These are phyloP conservation scores for Varroa destructor DNA, from an alignment of 1,140 invertebrate species.

Conservation along the genomic window DNA sequence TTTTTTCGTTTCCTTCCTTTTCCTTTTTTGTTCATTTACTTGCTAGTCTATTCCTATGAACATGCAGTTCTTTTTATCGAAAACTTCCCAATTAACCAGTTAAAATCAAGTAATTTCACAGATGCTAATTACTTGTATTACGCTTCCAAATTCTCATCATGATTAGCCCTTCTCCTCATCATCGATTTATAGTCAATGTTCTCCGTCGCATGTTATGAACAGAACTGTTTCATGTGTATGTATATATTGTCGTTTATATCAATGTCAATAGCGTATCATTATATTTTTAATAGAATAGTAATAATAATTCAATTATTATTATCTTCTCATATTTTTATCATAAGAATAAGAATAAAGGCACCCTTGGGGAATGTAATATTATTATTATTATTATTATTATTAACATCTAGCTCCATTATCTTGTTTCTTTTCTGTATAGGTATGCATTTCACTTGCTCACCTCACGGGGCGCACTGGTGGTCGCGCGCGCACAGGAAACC, in stretches of 20 bases:
- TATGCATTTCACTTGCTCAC: no score
- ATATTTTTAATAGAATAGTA: slow-evolving; percentile 11
- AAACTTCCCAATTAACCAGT: no score
- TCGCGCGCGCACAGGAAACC: no score
- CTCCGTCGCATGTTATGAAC: no score
- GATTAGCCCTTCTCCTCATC: neutral
- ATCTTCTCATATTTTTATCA: neutral
- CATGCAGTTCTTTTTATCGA: no score
- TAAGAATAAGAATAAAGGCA: slow-evolving; percentile 28
- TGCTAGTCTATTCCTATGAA: no score
- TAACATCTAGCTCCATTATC: neutral
- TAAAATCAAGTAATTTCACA: neutral
- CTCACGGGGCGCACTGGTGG: no score
- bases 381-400: slow-evolving; percentile 18
- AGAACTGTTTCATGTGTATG: no score
- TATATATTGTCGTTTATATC: slow-evolving; percentile 4
- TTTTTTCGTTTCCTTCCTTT: no score
- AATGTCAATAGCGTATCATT: slow-evolving; percentile 10
- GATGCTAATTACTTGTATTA: neutral
- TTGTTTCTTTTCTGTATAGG: no score
- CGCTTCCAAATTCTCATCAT: neutral
- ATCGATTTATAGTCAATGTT: no score
- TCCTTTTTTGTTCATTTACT: no score
- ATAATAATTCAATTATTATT: slow-evolving; percentile 4
- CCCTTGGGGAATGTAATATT: slow-evolving; percentile 27